Evolutionary conservation across 2,113 vertebrate genomes (phyloP).

Genomic region (Aspidoscelis tigris): DNA sequence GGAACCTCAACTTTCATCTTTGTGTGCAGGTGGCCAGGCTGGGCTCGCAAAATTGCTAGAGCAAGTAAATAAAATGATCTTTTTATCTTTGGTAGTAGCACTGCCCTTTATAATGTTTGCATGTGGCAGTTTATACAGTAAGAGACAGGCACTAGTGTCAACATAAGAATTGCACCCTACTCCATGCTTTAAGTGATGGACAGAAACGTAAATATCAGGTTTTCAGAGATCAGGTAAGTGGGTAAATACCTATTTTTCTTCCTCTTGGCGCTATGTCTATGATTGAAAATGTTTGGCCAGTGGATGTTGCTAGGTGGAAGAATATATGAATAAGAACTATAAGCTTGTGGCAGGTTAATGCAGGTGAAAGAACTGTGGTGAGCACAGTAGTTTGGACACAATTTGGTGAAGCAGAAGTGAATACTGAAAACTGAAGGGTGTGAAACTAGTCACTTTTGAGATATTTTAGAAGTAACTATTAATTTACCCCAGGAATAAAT

Average conservation of each 20-base stretch:
- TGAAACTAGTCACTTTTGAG: not conserved
- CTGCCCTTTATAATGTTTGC: too few species aligned
- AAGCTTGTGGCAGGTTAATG: not conserved
- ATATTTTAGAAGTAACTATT: not conserved
- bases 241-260: not conserved
- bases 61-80: too few species aligned
- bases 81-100: too few species aligned
- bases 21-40: too few species aligned
- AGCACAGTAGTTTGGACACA: not conserved
- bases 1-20: too few species aligned
- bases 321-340: not conserved
- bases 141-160: too few species aligned
- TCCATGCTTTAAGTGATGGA: not conserved
- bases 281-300: not conserved
- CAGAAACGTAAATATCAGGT: not conserved
- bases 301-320: not conserved
- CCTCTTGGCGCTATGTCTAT: not conserved
- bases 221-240: not conserved
- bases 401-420: not conserved
- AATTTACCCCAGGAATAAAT: not conserved
- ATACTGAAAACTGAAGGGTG: not conserved
- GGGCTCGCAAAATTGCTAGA: too few species aligned
- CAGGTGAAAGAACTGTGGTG: not conserved
- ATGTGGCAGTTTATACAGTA: too few species aligned
- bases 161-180: too few species aligned